These are phyloP conservation scores for Junonia oenone DNA, from an alignment of 2,888 invertebrate genomes.

Conservation along the genomic window DNA sequence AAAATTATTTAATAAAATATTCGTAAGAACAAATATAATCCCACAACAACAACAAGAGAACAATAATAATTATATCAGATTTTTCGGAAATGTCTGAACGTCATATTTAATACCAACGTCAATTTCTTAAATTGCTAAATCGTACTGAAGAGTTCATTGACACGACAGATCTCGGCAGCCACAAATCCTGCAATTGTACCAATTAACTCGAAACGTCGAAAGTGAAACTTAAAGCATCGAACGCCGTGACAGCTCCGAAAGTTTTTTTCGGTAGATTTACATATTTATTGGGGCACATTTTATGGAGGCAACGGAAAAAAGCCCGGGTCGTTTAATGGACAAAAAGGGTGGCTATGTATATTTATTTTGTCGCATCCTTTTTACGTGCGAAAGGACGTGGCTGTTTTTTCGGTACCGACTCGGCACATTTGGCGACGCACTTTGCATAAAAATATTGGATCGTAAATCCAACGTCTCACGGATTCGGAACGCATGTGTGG, in stretches of 20 bases:
- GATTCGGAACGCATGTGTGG: conserved; percentile 64
- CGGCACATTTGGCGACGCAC: conserved; percentile 76
- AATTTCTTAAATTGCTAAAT: conserved; percentile 1
- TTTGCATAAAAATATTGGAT: conserved; percentile 78
- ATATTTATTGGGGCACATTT: conserved; percentile 80
- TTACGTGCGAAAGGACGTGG: conserved; percentile 73
- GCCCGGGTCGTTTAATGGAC: conserved; percentile 74
- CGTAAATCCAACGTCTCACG: conserved; percentile 66
- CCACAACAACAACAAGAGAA: too few species aligned
- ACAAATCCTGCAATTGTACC: conserved; percentile 54
- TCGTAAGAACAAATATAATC: too few species aligned
- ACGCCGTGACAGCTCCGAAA: conserved; percentile 43
- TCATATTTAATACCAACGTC: background rate
- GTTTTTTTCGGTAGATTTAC: conserved; percentile 72
- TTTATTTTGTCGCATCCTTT: conserved; percentile 79
- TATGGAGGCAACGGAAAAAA: conserved; percentile 72
- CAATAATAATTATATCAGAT: too few species aligned
- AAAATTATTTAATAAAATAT: too few species aligned
- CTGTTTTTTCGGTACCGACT: conserved; percentile 64
- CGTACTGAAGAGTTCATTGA: conserved; percentile 47
- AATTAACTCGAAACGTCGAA: conserved; percentile 64
- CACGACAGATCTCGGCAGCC: conserved; percentile 40
- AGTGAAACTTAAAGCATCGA: conserved; percentile 69
- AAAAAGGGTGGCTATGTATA: conserved; percentile 78
- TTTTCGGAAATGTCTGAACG: background rate